Conservation (phyloP, 2,113 vertebrate species). For the Rhabdornis inornatus region DNA sequence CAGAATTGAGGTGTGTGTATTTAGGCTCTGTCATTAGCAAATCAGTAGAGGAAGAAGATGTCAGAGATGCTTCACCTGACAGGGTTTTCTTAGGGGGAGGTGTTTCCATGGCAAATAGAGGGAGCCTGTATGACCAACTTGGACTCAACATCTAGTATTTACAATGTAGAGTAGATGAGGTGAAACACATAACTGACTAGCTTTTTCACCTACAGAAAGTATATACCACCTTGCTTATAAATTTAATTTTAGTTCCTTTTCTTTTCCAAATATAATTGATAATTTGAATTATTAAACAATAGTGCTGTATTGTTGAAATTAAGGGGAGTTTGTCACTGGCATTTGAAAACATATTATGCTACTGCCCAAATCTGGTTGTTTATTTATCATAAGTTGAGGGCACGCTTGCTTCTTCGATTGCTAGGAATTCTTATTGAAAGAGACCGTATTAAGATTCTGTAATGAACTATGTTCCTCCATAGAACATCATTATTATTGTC, state of each 20-base stretch:
- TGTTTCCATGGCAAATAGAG: background rate
- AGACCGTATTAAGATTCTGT: background rate
- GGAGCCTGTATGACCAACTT: accelerated
- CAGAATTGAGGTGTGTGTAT: accelerated
- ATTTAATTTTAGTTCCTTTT: background rate
- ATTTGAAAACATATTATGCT: background rate
- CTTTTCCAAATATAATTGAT: background rate
- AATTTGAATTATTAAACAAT: background rate
- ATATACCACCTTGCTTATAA: background rate
- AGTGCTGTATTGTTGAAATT: background rate
- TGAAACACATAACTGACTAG: background rate
- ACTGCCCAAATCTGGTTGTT: background rate
- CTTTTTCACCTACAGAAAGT: background rate
- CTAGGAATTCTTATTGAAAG: background rate
- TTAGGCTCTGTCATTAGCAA: background rate
- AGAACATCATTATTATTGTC: background rate
- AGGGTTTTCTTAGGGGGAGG: background rate
- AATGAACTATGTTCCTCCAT: background rate
- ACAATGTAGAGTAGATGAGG: background rate
- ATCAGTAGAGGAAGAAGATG: background rate
- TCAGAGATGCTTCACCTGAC: background rate
- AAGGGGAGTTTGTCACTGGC: background rate
- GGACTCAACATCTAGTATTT: background rate
- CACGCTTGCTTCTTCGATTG: background rate
- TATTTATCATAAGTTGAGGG: background rate